Evolutionary conservation across 2,888 invertebrate genomes (phyloP).

Genomic region (Eugnorisma glareosa): DNA sequence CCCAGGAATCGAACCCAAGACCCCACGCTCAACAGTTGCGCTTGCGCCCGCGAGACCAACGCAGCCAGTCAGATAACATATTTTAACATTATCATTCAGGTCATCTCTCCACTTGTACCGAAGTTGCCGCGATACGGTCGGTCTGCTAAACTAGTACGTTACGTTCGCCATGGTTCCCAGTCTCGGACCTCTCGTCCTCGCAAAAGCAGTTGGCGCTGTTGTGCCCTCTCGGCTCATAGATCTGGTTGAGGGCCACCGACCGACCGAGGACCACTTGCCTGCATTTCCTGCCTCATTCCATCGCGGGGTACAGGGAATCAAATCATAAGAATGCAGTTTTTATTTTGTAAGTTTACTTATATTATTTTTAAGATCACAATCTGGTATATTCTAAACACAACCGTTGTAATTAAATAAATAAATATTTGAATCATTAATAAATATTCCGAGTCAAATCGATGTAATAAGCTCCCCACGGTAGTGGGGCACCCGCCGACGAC

Average conservation of each 20-base stretch:
- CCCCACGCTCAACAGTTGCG: too few species aligned
- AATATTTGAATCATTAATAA: slow-evolving; percentile 12
- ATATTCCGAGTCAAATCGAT: slow-evolving; percentile 5
- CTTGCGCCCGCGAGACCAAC: not conserved
- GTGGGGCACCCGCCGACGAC: not conserved
- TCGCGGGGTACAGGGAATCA: not conserved
- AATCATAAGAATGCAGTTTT: not conserved
- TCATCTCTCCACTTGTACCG: not conserved
- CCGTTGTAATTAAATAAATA: too few species aligned
- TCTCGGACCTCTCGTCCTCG: slow-evolving; percentile 22
- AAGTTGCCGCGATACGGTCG: not conserved
- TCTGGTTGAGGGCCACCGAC: slow-evolving; percentile 22
- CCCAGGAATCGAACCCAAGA: not conserved
- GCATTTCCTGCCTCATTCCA: slow-evolving; percentile 1
- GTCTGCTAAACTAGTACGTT: not conserved
- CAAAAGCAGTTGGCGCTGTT: slow-evolving; percentile 50
- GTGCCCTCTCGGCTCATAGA: slow-evolving; percentile 23
- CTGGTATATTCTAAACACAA: too few species aligned
- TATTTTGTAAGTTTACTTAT: not conserved
- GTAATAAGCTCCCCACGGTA: not conserved
- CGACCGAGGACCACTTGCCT: not conserved
- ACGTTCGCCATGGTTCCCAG: slow-evolving; percentile 27
- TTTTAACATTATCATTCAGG: slow-evolving; percentile 15
- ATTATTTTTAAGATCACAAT: not conserved
- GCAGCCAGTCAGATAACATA: not conserved